Percentiles rank a stretch among this genome's conserved stretches.
These are phyloP conservation scores for Temnothorax curvispinosus DNA, from an alignment of 1,140 invertebrate species.

Conservation along the genomic window DNA sequence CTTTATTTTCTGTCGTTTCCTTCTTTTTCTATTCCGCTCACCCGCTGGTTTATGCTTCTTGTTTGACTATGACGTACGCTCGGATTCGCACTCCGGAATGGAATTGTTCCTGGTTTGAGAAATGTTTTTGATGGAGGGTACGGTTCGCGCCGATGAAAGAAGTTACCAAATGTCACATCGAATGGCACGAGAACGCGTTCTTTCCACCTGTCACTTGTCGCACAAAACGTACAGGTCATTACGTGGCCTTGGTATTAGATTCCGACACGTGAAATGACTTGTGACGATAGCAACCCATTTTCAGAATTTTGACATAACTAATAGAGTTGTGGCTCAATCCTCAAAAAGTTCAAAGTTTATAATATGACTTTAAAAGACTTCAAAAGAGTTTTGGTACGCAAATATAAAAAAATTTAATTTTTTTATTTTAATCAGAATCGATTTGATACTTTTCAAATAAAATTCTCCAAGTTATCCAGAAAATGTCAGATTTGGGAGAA, in stretches of 20 bases:
- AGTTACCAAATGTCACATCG: constrained; percentile 52
- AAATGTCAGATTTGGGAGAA: not conserved
- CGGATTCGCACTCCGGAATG: constrained; percentile 45
- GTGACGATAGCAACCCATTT: constrained; percentile 15
- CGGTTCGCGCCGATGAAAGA: constrained; percentile 47
- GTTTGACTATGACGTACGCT: constrained; percentile 58
- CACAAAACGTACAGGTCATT: constrained; percentile 28
- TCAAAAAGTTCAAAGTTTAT: not conserved
- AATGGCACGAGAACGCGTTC: constrained; percentile 29
- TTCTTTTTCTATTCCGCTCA: constrained; percentile 16
- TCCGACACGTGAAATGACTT: not conserved
- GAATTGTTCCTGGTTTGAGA: constrained; percentile 55
- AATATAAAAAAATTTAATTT: not conserved
- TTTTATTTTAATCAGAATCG: not conserved
- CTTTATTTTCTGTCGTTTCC: not conserved
- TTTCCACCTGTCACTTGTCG: constrained; percentile 47
- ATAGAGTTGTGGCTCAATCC: not conserved
- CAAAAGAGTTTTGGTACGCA: not conserved
- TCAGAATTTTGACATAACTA: not conserved
- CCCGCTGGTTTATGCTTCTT: constrained; percentile 55
- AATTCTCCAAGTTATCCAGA: not conserved
- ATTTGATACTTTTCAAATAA: not conserved
- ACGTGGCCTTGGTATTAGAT: constrained; percentile 18
- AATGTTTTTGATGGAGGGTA: constrained; percentile 56
- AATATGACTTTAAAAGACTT: not conserved